A percentile compares a stretch with the other conserved stretches of the same genome.
Conservation (phyloP, 2,113 vertebrate species). For the Pygoscelis antarcticus region DNA sequence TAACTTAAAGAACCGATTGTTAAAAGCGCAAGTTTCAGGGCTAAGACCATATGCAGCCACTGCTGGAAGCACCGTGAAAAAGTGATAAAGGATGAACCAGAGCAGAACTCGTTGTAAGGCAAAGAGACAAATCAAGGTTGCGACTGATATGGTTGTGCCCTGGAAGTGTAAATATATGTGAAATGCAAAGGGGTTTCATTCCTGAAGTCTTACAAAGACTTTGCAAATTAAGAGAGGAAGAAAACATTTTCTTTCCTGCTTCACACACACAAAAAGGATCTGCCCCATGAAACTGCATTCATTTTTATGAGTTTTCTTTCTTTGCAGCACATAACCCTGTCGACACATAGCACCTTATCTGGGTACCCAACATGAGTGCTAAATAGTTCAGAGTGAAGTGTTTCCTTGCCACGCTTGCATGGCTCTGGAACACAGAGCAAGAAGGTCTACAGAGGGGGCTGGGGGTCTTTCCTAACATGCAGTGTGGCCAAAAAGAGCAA, state of each 20-base stretch:
- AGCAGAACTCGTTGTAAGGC: not conserved
- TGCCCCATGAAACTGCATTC: not conserved
- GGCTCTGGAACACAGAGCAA: not conserved
- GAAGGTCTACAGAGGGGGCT: not conserved
- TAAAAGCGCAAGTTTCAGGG: not conserved
- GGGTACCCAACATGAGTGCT: not conserved
- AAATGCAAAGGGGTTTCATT: not conserved
- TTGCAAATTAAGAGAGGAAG: not conserved
- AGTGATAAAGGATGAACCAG: conserved; percentile 39
- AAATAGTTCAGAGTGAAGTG: not conserved
- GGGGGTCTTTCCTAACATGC: not conserved
- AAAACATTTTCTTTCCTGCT: not conserved
- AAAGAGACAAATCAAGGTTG: conserved; percentile 35
- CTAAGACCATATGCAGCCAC: conserved; percentile 1
- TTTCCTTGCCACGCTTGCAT: not conserved
- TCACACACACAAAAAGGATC: not conserved
- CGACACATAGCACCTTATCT: not conserved
- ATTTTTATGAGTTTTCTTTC: not conserved
- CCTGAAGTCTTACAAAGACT: not conserved
- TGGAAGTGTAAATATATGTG: conserved; percentile 28
- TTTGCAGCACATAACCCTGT: not conserved
- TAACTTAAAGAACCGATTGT: not conserved
- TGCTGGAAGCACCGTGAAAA: conserved; percentile 13
- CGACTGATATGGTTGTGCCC: not conserved
- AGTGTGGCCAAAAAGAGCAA: not conserved